These are phyloP conservation scores for Rapana venosa DNA, from an alignment of 2,888 invertebrate species.

Conservation along the genomic window DNA sequence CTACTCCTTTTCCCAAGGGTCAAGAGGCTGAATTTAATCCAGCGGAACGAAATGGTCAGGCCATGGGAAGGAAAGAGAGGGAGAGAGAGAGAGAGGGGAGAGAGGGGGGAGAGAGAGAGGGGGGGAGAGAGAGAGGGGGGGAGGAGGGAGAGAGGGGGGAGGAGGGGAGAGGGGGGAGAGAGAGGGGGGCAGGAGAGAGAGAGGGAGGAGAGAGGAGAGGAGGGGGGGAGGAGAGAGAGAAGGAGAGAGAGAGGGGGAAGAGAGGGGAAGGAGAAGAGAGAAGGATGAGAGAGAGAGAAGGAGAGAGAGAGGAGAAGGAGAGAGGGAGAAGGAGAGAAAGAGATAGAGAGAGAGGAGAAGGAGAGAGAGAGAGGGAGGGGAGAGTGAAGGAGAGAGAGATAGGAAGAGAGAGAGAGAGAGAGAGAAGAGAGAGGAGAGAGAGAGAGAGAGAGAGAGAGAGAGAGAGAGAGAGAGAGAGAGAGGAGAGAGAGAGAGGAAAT, in stretches of 20 bases:
- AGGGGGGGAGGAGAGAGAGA: neutral
- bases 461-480: too few species aligned
- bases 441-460: neutral
- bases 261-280: neutral
- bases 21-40: too few species aligned
- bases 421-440: too few species aligned
- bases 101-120: neutral
- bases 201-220: neutral
- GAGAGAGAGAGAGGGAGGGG: neutral
- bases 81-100: neutral
- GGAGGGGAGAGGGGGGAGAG: neutral
- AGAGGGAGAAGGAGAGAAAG: slow-evolving; percentile 38
- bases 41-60: too few species aligned
- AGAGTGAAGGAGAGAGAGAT: slow-evolving; percentile 39
- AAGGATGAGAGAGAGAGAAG: neutral
- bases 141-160: neutral
- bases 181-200: neutral
- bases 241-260: neutral
- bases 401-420: slow-evolving; percentile 38
- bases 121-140: neutral
- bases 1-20: too few species aligned
- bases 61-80: neutral
- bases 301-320: slow-evolving; percentile 5
- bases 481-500: too few species aligned
- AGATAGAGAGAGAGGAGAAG: slow-evolving; percentile 15